A percentile compares a stretch with the other conserved stretches of the same genome.
Conservation (phyloP, 1,140 invertebrate genomes). For the Branchinecta lindahli region DNA sequence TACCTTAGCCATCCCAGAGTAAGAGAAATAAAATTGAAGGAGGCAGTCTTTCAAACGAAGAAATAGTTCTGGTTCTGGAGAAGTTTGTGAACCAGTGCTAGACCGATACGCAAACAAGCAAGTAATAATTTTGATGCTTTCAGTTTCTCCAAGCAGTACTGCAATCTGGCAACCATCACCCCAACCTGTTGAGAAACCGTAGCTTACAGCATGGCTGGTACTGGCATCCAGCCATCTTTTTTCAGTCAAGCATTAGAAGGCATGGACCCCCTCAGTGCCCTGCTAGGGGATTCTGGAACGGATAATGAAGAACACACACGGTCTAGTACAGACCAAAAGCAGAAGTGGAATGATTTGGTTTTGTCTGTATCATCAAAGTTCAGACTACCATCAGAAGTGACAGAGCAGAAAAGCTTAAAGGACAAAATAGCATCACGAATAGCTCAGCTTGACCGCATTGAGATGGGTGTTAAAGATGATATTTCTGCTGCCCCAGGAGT, state of each 20-base stretch:
- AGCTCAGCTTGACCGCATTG: background rate
- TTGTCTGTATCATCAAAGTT: background rate
- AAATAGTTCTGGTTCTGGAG: no score
- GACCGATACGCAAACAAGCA: no score
- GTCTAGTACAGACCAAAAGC: background rate
- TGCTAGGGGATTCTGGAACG: background rate
- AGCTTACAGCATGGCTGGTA: no score
- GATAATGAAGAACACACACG: background rate
- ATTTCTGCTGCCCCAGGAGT: background rate
- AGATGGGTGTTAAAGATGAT: background rate
- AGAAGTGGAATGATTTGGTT: background rate
- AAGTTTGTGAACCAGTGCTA: no score
- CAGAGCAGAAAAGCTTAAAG: background rate
- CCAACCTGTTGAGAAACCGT: no score
- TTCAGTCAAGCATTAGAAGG: background rate
- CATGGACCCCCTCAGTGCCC: background rate
- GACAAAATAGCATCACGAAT: background rate
- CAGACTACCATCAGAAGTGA: background rate
- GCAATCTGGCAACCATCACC: no score
- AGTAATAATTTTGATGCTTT: no score
- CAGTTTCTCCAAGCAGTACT: no score
- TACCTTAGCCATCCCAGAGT: no score
- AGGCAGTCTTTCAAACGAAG: no score
- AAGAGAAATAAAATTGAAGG: no score
- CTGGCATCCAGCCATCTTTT: background rate